phyloP scores from a whole-genome alignment of 1,140 invertebrate species.

The Drosophila chauvacae region DNA sequence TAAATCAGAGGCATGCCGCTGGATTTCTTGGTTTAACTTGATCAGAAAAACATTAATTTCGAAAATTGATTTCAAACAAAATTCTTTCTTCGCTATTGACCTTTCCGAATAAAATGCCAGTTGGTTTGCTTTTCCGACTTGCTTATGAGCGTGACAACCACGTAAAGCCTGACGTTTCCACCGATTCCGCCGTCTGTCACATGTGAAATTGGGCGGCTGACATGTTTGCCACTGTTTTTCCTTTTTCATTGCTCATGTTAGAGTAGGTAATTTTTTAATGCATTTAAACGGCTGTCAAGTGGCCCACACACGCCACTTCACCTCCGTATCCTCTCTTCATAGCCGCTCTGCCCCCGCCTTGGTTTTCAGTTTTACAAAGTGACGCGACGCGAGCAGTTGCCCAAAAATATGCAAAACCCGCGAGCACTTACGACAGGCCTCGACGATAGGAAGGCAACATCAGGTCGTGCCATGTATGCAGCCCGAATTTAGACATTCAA shows the following conservation, averaged over 20 bases:
- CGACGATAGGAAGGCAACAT: conserved; percentile 16
- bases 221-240: conserved; percentile 39
- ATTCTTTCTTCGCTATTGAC: conserved; percentile 3
- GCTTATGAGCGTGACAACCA: conserved; percentile 56
- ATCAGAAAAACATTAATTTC: no score
- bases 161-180: conserved; percentile 21
- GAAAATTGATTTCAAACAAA: neutral
- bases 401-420: conserved; percentile 59
- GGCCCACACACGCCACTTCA: conserved; percentile 54
- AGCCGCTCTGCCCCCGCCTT: conserved; percentile 5
- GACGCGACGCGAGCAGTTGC: conserved; percentile 32
- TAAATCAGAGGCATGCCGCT: no score
- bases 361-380: conserved; percentile 41
- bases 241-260: conserved; percentile 33
- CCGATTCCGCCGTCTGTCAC: conserved; percentile 52
- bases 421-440: conserved; percentile 42
- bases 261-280: conserved; percentile 74
- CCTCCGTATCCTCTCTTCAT: conserved; percentile 13
- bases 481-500: conserved; percentile 65
- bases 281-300: conserved; percentile 80
- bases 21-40: no score
- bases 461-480: conserved; percentile 24
- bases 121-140: conserved; percentile 63
- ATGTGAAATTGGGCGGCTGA: conserved; percentile 70
- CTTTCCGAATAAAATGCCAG: conserved; percentile 44